Evolutionary conservation across 1,140 invertebrate species (phyloP), one percentile per base, ranked within the genome.

Genomic region (Metaphire vulgaris): DNA sequence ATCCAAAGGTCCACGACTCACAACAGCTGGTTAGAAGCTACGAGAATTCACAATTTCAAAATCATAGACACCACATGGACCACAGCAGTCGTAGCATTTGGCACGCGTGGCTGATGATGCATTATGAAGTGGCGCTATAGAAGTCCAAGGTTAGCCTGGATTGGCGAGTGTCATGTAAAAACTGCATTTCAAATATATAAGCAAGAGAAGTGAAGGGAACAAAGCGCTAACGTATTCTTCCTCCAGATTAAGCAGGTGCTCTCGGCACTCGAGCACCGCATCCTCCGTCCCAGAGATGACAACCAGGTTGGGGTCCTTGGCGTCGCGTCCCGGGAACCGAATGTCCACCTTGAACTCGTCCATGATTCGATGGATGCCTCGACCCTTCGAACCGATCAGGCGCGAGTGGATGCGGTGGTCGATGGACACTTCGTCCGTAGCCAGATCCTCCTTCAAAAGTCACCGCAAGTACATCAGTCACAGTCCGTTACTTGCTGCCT

Each of bases 331-430:
- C 21, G 69, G 33, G 87, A 99, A 97, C 30, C 87, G 85, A 67
- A 90, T 88, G 73, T 90, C 89, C 28, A 89, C 86, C 83, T 93
- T 92, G 84, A 89, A 95, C 74, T 96, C 91, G 15, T 96, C 93
- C 92, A 97, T 97, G 75, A 98, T 91, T 75, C 92, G 92, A 32
- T 91, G 90, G 80, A 98, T 94, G 80, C 91, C 93, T 75, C 93
- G 90, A 64, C 96, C 96, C 76, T 90, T 89, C 0, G 89, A 86
- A 28, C 96, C 96, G 83, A 98, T 98, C n/a, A 99, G 90, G 69
- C 95, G 90, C 1, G 93, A 91, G 85, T 99, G 96, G 29, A 97
- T 91, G 56, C 93, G 90, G 26, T 79, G 79, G 75, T 88, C 87
- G 29, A 88, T 76, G 26, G 78, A 74, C 30, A 87, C 83, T 71